Evolutionary conservation across 2,113 vertebrate species (phyloP).

Genomic region (Talpa occidentalis): DNA sequence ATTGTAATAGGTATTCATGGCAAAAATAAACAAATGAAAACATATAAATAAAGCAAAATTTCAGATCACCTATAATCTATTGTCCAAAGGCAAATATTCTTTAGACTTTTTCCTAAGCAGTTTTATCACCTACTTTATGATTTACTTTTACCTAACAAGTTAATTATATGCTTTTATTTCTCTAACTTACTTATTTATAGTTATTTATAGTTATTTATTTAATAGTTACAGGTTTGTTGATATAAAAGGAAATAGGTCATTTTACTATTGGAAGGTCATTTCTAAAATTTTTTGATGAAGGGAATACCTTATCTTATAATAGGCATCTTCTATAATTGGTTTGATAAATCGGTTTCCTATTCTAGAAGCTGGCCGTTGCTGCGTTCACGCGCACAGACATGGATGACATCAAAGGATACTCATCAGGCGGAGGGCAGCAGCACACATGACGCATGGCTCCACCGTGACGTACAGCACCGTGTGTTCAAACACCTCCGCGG

Average conservation of each 20-base stretch:
- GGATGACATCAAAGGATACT: slow-evolving; percentile 90
- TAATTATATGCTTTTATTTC: background rate
- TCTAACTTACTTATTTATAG: background rate
- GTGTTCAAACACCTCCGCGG: slow-evolving; percentile 86
- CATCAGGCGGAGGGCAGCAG: slow-evolving; percentile 93
- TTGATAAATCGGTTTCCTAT: background rate
- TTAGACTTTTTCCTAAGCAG: background rate
- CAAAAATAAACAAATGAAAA: slow-evolving; percentile 35
- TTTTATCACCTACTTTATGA: background rate
- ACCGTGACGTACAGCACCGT: slow-evolving; percentile 94
- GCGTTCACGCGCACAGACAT: background rate
- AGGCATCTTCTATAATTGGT: background rate
- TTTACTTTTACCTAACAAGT: background rate
- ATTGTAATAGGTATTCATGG: background rate
- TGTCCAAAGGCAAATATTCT: slow-evolving; percentile 21
- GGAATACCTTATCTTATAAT: background rate
- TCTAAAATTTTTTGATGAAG: background rate
- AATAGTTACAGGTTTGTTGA: background rate
- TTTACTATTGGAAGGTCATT: background rate
- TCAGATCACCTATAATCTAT: background rate
- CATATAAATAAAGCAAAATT: slow-evolving; percentile 2
- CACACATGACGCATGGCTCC: slow-evolving; percentile 98
- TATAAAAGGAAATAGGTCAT: background rate
- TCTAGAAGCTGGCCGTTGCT: background rate
- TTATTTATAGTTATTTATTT: background rate